These are phyloP conservation scores for Trissoscelio sp. DNA, from an alignment of 2,888 invertebrate genomes.

Conservation along the genomic window DNA sequence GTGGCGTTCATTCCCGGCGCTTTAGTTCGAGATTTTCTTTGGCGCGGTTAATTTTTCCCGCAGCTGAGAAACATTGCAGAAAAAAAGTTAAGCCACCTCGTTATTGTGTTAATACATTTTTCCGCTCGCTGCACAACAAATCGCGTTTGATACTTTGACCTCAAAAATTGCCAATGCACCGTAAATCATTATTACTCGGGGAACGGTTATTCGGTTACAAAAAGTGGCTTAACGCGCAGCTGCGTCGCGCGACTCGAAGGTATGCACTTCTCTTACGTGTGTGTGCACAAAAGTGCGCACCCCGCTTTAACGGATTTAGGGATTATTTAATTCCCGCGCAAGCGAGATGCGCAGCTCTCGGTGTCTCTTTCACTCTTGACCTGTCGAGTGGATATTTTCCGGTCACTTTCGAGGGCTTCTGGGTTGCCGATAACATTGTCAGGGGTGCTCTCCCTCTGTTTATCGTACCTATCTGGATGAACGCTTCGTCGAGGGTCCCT, in stretches of 20 bases:
- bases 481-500: slow-evolving; percentile 45
- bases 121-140: slow-evolving; percentile 61
- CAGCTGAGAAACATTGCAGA: slow-evolving; percentile 37
- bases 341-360: slow-evolving; percentile 39
- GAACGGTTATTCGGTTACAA: slow-evolving; percentile 63
- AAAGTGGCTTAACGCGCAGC: slow-evolving; percentile 63
- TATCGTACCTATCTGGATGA: slow-evolving; percentile 65
- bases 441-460: slow-evolving; percentile 62
- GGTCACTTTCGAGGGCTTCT: slow-evolving; percentile 65
- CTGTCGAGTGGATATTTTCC: slow-evolving; percentile 66
- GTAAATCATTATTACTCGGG: slow-evolving; percentile 64
- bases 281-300: slow-evolving; percentile 53
- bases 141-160: slow-evolving; percentile 68
- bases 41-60: slow-evolving; percentile 54
- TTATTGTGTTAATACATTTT: slow-evolving; percentile 66
- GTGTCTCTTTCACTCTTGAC: slow-evolving; percentile 62
- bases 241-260: slow-evolving; percentile 44
- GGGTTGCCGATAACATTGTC: slow-evolving; percentile 59
- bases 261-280: slow-evolving; percentile 27
- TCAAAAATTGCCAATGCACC: slow-evolving; percentile 67
- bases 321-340: slow-evolving; percentile 67
- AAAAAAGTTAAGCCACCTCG: slow-evolving; percentile 56
- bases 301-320: slow-evolving; percentile 63
- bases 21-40: slow-evolving; percentile 60
- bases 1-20: slow-evolving; percentile 38